A percentile compares a stretch with the other conserved stretches of the same genome.
Conservation (phyloP, 2,797 vertebrate species). For the Mus spretus region DNA sequence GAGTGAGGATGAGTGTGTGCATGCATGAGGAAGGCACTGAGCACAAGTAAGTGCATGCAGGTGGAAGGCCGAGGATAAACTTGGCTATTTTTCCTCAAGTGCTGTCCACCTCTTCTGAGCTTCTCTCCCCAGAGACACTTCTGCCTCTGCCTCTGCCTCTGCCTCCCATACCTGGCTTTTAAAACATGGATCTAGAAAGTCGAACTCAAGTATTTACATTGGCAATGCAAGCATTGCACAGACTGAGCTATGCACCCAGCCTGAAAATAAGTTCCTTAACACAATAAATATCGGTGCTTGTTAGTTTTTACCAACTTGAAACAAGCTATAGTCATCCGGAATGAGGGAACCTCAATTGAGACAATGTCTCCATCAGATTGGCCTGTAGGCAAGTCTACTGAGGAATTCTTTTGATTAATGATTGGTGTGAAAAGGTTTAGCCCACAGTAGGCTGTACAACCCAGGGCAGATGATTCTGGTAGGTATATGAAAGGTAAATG, state of each 20-base stretch:
- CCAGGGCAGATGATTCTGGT: background rate
- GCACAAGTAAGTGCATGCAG: background rate
- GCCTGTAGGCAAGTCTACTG: background rate
- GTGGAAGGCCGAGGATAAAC: background rate
- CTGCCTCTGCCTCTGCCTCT: background rate
- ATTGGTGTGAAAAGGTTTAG: background rate
- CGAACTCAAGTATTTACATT: background rate
- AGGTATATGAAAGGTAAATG: background rate
- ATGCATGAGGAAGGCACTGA: background rate
- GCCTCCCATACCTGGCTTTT: background rate
- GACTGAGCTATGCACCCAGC: background rate
- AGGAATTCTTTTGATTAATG: background rate
- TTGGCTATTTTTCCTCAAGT: background rate
- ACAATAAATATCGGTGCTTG: too few species aligned
- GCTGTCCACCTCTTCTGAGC: background rate
- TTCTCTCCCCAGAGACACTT: too few species aligned
- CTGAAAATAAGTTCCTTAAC: background rate
- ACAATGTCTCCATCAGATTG: background rate
- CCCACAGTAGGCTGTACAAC: too few species aligned
- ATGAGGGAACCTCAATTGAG: background rate
- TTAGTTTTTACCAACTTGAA: background rate
- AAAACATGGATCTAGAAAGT: background rate
- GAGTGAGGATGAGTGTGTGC: background rate
- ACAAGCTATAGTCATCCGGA: background rate
- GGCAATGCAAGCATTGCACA: background rate